phyloP scores from a whole-genome alignment of 2,797 vertebrate genomes.

The Bucorvus abyssinicus region DNA sequence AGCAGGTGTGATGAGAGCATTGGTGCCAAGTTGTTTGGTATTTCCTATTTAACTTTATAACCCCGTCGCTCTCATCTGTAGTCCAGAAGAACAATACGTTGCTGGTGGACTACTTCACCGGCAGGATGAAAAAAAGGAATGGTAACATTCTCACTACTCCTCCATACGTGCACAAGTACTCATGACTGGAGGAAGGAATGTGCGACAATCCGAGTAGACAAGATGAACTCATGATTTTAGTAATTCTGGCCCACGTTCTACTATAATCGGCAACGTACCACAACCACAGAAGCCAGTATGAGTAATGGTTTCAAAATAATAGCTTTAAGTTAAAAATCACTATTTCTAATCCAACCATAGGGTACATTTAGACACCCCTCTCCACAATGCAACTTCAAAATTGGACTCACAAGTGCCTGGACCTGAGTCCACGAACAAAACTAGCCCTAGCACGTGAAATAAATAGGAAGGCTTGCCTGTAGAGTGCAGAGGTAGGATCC shows the following conservation, averaged over 20 bases:
- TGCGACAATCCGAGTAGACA: background rate
- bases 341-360: background rate
- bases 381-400: background rate
- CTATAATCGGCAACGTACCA: background rate
- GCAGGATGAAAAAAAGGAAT: background rate
- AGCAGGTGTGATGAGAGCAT: background rate
- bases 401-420: background rate
- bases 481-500: background rate
- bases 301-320: background rate
- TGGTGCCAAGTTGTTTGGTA: background rate
- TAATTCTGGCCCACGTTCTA: background rate
- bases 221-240: background rate
- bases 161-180: accelerated
- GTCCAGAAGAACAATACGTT: background rate
- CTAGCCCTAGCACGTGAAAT: background rate
- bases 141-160: background rate
- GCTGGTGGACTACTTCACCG: background rate
- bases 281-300: background rate
- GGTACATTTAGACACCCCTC: background rate
- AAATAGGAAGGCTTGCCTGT: background rate
- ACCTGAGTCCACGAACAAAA: background rate
- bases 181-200: background rate
- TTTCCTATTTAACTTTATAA: background rate
- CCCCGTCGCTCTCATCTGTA: background rate
- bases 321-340: background rate